These are phyloP conservation scores for Galbula dea DNA, from an alignment of 2,113 vertebrate genomes.

Conservation along the genomic window DNA sequence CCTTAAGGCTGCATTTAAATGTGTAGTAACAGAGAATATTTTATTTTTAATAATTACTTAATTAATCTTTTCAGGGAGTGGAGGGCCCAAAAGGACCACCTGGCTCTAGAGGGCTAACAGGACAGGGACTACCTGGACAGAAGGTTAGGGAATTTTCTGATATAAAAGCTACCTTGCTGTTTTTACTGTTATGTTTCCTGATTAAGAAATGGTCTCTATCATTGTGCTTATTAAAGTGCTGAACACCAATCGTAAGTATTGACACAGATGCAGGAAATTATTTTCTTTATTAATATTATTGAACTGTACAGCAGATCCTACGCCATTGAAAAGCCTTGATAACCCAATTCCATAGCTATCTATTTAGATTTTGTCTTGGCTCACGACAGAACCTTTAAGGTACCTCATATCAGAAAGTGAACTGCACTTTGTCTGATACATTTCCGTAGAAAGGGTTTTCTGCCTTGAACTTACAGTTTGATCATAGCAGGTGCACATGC, in stretches of 20 bases:
- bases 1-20: not conserved
- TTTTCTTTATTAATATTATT: not conserved
- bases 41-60: not conserved
- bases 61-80: slow-evolving; percentile 71
- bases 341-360: not conserved
- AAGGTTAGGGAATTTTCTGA: slow-evolving; percentile 76
- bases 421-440: not conserved
- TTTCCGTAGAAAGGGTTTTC: not conserved
- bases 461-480: not conserved
- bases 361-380: not conserved
- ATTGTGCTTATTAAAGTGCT: not conserved
- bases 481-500: not conserved
- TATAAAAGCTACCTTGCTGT: not conserved
- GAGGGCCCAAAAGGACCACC: slow-evolving; percentile 83
- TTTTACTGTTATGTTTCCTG: not conserved
- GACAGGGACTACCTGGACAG: slow-evolving; percentile 82
- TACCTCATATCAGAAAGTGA: not conserved
- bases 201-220: not conserved
- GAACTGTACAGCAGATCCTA: not conserved
- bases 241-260: not conserved
- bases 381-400: not conserved
- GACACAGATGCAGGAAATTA: not conserved
- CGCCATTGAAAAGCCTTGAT: not conserved
- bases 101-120: slow-evolving; percentile 77
- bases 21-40: not conserved